phyloP scores from a whole-genome alignment of 2,797 vertebrate species.

The Phrynocephalus guinanensis region DNA sequence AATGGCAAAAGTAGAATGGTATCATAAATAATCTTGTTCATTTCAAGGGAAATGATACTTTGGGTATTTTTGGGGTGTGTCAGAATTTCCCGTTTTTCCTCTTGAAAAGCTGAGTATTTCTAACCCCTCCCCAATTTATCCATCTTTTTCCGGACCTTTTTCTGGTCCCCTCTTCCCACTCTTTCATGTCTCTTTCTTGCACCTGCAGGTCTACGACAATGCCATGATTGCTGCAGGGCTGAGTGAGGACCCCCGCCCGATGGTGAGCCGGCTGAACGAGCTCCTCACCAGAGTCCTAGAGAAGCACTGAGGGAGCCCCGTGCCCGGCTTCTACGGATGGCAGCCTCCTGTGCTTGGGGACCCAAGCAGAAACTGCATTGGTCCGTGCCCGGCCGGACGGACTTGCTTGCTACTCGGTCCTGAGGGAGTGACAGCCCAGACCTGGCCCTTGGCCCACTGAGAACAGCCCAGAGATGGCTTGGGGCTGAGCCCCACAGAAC shows the following conservation, averaged over 20 bases:
- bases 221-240: slow-evolving; percentile 96
- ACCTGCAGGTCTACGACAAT: slow-evolving; percentile 92
- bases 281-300: slow-evolving; percentile 90
- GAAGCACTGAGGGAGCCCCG: slow-evolving; percentile 80
- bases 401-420: no score
- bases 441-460: background rate
- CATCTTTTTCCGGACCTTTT: no score
- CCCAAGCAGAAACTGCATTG: background rate
- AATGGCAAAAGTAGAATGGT: no score
- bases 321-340: background rate
- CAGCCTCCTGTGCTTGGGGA: background rate
- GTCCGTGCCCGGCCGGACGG: background rate
- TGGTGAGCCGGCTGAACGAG: slow-evolving; percentile 90
- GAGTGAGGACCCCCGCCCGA: slow-evolving; percentile 91
- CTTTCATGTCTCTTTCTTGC: background rate
- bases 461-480: background rate
- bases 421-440: no score
- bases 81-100: no score
- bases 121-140: no score
- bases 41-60: no score
- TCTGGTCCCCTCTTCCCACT: no score
- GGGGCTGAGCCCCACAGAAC: background rate
- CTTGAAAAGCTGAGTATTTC: no score
- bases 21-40: no score
- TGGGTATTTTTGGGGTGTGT: no score